A percentile compares a stretch with the other conserved stretches of the same genome.
These are phyloP conservation scores for Suillia variegata DNA, from an alignment of 2,888 invertebrate species.

Conservation along the genomic window DNA sequence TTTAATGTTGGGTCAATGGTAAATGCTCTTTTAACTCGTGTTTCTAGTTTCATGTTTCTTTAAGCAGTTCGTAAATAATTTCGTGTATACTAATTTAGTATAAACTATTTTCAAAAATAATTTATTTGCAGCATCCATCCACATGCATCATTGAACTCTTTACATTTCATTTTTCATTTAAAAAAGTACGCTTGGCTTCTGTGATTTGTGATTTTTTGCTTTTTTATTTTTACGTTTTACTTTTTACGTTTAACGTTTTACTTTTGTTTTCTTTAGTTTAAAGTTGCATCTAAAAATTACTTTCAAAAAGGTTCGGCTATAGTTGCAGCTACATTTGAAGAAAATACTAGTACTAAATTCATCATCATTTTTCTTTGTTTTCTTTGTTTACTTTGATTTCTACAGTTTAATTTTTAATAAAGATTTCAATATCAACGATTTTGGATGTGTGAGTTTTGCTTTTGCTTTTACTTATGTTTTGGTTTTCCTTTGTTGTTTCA, in stretches of 20 bases:
- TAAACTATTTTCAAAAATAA: conserved; percentile 16
- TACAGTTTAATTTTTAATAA: background rate
- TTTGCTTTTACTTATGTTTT: no score
- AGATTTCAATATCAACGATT: background rate
- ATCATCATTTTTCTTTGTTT: no score
- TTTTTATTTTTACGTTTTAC: no score
- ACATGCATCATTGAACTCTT: no score
- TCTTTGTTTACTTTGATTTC: background rate
- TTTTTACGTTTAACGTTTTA: no score
- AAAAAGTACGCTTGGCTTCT: conserved; percentile 10
- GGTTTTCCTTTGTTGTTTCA: no score
- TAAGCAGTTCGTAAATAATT: background rate
- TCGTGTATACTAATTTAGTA: conserved; percentile 32
- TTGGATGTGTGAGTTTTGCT: no score
- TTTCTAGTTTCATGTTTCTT: background rate
- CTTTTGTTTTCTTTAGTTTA: conserved; percentile 2
- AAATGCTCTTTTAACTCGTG: background rate
- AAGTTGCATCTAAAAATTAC: conserved; percentile 22
- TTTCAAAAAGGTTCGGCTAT: background rate
- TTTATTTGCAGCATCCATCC: no score
- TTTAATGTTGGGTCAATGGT: background rate
- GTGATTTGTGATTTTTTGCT: no score
- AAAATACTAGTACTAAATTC: no score
- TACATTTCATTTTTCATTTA: conserved; percentile 7
- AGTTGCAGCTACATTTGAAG: background rate